Evolutionary conservation across 2,888 invertebrate genomes (phyloP).

Genomic region (Amphipyra tragopoginis): DNA sequence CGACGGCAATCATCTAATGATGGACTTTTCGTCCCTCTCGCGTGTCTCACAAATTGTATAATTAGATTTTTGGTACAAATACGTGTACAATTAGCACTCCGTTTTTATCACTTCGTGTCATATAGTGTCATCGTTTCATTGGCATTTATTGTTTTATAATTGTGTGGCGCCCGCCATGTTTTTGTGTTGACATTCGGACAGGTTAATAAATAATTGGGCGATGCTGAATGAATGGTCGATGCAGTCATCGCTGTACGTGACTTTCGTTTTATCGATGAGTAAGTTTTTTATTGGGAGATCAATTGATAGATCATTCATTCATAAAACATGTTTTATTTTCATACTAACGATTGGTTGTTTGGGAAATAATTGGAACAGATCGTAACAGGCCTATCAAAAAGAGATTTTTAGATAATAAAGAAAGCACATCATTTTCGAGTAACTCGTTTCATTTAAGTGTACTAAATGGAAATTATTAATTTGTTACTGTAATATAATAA

Average conservation of each 20-base stretch:
- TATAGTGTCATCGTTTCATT: constrained; percentile 73
- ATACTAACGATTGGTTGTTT: too few relatives aligned
- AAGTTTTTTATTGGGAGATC: constrained; percentile 16
- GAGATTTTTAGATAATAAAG: too few relatives aligned
- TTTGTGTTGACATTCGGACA: constrained; percentile 34
- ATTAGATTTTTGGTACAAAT: too few relatives aligned
- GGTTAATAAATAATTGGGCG: constrained; percentile 38
- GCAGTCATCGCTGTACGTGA: constrained; percentile 45
- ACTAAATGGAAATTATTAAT: too few relatives aligned
- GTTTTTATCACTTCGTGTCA: constrained; percentile 49
- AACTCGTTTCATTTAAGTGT: too few relatives aligned
- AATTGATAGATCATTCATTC: constrained; percentile 15
- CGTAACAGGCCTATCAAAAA: too few relatives aligned
- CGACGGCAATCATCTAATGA: too few relatives aligned
- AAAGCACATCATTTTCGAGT: too few relatives aligned
- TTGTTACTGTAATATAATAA: too few relatives aligned
- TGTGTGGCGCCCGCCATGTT: constrained; percentile 60
- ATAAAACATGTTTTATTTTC: not conserved
- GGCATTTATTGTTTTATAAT: constrained; percentile 69
- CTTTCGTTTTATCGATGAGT: constrained; percentile 40
- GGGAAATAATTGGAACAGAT: too few relatives aligned
- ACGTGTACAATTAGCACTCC: constrained; percentile 48
- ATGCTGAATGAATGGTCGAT: constrained; percentile 47
- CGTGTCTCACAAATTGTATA: too few relatives aligned
- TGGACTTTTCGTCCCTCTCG: too few relatives aligned